These are phyloP conservation scores for Gymnothorax reevesii DNA, from an alignment of 2,797 vertebrate genomes.

Conservation along the genomic window DNA sequence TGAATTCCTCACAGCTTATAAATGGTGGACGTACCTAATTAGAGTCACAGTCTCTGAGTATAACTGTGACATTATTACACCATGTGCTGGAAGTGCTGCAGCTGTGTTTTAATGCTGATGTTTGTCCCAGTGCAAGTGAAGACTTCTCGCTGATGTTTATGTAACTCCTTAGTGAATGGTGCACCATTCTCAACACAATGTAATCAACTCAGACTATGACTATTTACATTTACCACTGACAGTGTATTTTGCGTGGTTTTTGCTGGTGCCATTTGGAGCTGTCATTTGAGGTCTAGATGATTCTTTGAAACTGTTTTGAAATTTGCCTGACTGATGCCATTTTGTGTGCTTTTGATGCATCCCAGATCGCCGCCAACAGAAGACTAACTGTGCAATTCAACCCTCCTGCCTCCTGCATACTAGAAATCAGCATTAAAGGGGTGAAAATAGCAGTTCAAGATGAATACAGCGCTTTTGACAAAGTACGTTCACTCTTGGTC, in stretches of 20 bases:
- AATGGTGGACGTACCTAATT: background rate
- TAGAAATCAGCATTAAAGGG: conserved; percentile 94
- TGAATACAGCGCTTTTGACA: conserved; percentile 75
- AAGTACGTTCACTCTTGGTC: conserved; percentile 62
- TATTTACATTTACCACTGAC: background rate
- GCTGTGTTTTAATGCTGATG: background rate
- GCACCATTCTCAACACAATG: background rate
- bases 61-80: background rate
- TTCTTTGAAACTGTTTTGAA: background rate
- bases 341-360: conserved; percentile 22
- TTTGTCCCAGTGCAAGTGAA: background rate
- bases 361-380: conserved; percentile 94
- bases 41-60: background rate
- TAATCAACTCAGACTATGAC: background rate
- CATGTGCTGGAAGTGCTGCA: background rate
- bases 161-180: background rate
- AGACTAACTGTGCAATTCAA: conserved; percentile 96
- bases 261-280: background rate
- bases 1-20: background rate
- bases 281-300: background rate
- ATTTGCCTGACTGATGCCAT: background rate
- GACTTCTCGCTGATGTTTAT: background rate
- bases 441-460: conserved; percentile 92
- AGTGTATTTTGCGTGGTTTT: background rate
- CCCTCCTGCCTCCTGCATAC: conserved; percentile 90